These are phyloP conservation scores for Paramormyrops hopkinsi DNA, from an alignment of 2,797 vertebrate species.

Conservation along the genomic window DNA sequence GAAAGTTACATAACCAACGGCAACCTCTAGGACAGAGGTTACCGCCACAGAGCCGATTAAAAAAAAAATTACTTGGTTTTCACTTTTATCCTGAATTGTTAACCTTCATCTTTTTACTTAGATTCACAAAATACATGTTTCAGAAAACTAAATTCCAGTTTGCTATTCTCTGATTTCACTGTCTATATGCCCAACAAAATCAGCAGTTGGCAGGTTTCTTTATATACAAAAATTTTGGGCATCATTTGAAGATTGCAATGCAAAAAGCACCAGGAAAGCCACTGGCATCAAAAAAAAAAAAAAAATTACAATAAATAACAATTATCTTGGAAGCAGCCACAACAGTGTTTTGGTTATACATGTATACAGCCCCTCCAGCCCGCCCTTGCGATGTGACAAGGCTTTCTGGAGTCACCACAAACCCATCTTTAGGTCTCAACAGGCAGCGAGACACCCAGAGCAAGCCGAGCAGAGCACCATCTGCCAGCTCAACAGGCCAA, in stretches of 20 bases:
- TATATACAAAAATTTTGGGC: background rate
- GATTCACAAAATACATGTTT: background rate
- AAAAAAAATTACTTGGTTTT: background rate
- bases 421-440: background rate
- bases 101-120: background rate
- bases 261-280: background rate
- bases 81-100: background rate
- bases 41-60: conserved; percentile 21
- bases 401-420: background rate
- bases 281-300: background rate
- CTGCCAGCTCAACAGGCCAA: conserved; percentile 7
- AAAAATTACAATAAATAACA: background rate
- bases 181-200: background rate
- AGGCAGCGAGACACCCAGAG: conserved; percentile 1
- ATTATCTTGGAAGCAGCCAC: background rate
- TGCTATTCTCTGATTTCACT: background rate
- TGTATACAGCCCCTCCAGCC: background rate
- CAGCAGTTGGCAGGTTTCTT: background rate
- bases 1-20: conserved; percentile 50
- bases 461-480: conserved; percentile 2
- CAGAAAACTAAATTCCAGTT: background rate
- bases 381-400: background rate
- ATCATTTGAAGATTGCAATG: background rate
- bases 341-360: background rate
- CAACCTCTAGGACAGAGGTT: conserved; percentile 18